phyloP scores from a whole-genome alignment of 1,140 invertebrate genomes.

The Alviniconcha marisindica region DNA sequence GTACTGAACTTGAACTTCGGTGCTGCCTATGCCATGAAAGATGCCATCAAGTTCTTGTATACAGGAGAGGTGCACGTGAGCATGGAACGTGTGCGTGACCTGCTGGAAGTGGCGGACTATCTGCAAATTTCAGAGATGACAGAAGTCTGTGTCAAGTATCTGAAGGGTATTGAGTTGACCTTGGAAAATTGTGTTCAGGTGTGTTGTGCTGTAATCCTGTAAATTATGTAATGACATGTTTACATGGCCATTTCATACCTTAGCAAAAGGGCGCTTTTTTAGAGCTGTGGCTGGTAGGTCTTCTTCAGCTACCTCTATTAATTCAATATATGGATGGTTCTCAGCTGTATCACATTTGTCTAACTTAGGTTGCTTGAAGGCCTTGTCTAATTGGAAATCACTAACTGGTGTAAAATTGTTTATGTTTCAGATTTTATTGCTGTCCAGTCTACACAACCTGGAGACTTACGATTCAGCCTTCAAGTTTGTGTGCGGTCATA shows the following conservation, averaged over 20 bases:
- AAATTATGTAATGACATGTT: too few relatives aligned
- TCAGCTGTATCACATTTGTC: neutral
- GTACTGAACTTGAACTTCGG: conserved; percentile 57
- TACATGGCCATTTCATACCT: neutral
- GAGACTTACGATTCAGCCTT: conserved; percentile 59
- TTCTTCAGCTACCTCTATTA: neutral
- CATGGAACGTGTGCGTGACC: conserved; percentile 53
- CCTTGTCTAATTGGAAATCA: neutral
- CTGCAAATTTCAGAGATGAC: conserved; percentile 65
- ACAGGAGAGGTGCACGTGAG: conserved; percentile 50
- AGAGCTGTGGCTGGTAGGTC: too few relatives aligned
- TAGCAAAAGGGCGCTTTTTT: neutral
- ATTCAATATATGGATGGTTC: neutral
- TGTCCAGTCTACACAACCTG: conserved; percentile 65
- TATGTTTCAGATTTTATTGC: conserved; percentile 49
- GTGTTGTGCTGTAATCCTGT: too few relatives aligned
- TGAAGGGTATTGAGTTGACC: conserved; percentile 52
- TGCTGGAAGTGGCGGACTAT: conserved; percentile 67
- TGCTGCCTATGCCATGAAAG: conserved; percentile 53
- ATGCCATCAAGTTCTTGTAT: conserved; percentile 63
- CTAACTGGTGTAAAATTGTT: neutral
- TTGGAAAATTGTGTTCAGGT: conserved; percentile 62
- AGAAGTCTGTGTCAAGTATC: conserved; percentile 53
- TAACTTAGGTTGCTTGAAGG: neutral
- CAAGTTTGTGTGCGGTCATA: conserved; percentile 57